Conservation (phyloP, 2,888 invertebrate genomes). For the Hipparchia semele region DNA sequence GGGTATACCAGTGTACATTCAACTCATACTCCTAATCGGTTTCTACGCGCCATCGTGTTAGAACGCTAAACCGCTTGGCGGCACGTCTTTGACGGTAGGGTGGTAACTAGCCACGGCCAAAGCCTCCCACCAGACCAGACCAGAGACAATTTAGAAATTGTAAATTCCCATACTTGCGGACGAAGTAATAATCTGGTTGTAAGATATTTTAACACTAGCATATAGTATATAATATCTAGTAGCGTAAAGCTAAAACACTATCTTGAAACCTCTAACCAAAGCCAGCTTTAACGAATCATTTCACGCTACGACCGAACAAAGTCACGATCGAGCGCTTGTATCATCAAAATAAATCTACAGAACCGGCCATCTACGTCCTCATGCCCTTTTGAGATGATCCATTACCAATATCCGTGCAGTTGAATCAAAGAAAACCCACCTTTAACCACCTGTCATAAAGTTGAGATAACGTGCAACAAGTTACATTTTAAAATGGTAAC, state of each 20-base stretch:
- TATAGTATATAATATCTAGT: too few species aligned
- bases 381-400: slow-evolving; percentile 46
- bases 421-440: not conserved
- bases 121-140: too few species aligned
- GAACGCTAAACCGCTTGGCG: too few species aligned
- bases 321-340: slow-evolving; percentile 30
- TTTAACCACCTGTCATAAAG: slow-evolving; percentile 10
- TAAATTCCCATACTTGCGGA: too few species aligned
- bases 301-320: slow-evolving; percentile 14
- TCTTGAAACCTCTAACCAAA: not conserved
- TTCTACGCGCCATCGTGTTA: too few species aligned
- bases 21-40: too few species aligned
- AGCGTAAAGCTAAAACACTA: not conserved
- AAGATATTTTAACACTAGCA: too few species aligned
- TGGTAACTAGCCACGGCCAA: too few species aligned
- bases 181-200: too few species aligned
- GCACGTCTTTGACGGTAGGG: too few species aligned
- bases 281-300: slow-evolving; percentile 12
- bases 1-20: too few species aligned
- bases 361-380: slow-evolving; percentile 42
- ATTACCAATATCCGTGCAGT: slow-evolving; percentile 5
- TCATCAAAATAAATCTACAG: slow-evolving; percentile 46
- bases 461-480: slow-evolving; percentile 5
- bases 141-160: too few species aligned
- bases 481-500: slow-evolving; percentile 37